phyloP scores from a whole-genome alignment of 2,888 invertebrate genomes.

The Hydropsyche betteni region DNA sequence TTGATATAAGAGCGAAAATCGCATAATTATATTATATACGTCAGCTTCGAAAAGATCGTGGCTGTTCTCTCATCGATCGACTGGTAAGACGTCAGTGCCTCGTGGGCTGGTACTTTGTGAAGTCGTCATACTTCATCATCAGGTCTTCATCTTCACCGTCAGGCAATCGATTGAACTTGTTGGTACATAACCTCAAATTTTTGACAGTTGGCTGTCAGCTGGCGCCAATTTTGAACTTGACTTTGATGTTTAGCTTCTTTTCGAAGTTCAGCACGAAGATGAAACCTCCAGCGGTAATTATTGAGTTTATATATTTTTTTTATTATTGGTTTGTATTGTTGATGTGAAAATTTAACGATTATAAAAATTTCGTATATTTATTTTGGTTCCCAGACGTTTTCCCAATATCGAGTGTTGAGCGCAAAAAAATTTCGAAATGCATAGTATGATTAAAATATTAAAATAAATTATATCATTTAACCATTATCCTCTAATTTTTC shows the following conservation, averaged over 20 bases:
- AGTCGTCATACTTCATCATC: conserved; percentile 1
- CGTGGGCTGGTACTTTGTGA: not conserved
- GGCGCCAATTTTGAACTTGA: not conserved
- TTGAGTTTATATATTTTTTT: not conserved
- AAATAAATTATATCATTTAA: too few relatives aligned
- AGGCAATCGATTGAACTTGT: conserved; percentile 35
- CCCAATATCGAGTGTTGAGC: too few relatives aligned
- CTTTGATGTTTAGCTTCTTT: conserved; percentile 45
- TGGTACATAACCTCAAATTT: too few relatives aligned
- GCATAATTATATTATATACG: not conserved
- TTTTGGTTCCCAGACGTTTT: too few relatives aligned
- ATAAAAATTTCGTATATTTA: too few relatives aligned
- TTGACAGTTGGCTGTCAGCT: too few relatives aligned
- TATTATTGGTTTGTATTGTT: not conserved
- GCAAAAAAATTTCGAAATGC: too few relatives aligned
- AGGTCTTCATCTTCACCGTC: conserved; percentile 24
- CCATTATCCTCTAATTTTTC: too few relatives aligned
- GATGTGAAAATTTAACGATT: too few relatives aligned
- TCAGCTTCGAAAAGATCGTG: not conserved
- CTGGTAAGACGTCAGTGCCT: conserved; percentile 28
- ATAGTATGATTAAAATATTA: too few relatives aligned
- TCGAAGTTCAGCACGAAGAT: conserved; percentile 43
- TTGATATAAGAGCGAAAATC: not conserved
- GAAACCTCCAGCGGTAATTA: conserved; percentile 47
- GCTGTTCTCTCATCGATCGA: conserved; percentile 7